These are phyloP conservation scores for Megaceryle alcyon DNA, from an alignment of 2,797 vertebrate genomes.

Conservation along the genomic window DNA sequence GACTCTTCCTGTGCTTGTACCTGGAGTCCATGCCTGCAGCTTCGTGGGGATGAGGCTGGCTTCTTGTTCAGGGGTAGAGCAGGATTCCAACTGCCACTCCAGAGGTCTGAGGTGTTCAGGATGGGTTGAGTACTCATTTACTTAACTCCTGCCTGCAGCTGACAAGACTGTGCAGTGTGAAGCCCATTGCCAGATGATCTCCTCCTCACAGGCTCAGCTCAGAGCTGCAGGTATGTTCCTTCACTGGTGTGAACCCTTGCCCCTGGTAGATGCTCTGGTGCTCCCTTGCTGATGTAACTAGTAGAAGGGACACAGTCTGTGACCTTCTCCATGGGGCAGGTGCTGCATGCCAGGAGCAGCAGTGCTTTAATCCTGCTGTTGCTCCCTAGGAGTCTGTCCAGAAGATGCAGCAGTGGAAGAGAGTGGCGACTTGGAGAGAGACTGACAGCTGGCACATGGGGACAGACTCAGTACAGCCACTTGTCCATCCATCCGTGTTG, in stretches of 20 bases:
- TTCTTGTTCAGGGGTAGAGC: not conserved
- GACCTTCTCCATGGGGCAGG: not conserved
- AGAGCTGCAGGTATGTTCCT: conserved; percentile 6
- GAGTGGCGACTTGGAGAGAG: not conserved
- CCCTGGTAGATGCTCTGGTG: not conserved
- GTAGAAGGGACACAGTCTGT: not conserved
- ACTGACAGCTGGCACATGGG: not conserved
- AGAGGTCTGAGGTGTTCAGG: not conserved
- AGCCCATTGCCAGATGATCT: not conserved
- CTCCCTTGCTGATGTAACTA: not conserved
- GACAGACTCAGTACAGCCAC: not conserved
- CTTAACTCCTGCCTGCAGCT: conserved; percentile 12
- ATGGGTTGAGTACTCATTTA: not conserved
- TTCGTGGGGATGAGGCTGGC: not conserved
- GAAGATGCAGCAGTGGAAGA: not conserved
- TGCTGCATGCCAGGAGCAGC: not conserved
- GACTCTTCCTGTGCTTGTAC: no score
- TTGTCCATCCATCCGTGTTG: rapidly evolving
- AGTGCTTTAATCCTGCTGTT: not conserved
- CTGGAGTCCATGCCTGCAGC: not conserved
- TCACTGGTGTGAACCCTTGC: rapidly evolving
- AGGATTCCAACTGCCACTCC: not conserved
- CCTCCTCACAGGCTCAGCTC: conserved; percentile 9
- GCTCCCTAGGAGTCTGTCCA: not conserved
- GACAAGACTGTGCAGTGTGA: conserved; percentile 9